phyloP scores from a whole-genome alignment of 1,140 invertebrate species.

The Diachasmimorpha longicaudata region DNA sequence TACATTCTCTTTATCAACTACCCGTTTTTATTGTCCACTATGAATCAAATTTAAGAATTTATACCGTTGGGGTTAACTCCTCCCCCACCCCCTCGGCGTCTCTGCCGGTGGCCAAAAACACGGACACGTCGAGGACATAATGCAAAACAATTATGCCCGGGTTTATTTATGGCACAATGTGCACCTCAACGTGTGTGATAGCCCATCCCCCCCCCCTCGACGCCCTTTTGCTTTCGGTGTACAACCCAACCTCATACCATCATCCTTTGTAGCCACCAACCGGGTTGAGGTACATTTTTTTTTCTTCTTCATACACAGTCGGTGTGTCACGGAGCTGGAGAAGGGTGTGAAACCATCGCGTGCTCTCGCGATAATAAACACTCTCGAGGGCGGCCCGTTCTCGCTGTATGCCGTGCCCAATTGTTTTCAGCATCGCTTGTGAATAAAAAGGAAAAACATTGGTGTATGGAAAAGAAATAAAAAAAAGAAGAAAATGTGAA shows the following conservation, averaged over 20 bases:
- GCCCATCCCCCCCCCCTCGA: not conserved
- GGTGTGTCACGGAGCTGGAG: conserved; percentile 8
- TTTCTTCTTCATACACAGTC: not conserved
- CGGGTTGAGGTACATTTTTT: not conserved
- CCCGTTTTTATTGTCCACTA: too few species aligned
- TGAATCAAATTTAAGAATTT: too few species aligned
- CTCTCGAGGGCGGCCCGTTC: not conserved
- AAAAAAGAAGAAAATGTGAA: not conserved
- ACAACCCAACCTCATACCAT: not conserved
- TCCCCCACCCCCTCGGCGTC: not conserved
- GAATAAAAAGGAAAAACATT: not conserved
- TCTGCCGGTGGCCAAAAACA: not conserved
- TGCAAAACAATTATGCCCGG: conserved; percentile 6
- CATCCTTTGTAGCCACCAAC: conserved; percentile 5
- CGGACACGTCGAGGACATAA: not conserved
- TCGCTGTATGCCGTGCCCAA: conserved; percentile 3
- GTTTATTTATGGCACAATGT: conserved; percentile 3
- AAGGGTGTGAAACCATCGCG: conserved; percentile 6
- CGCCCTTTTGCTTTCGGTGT: not conserved
- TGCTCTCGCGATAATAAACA: conserved; percentile 8
- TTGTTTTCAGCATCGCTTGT: not conserved
- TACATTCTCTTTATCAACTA: too few species aligned
- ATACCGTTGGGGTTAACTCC: not conserved
- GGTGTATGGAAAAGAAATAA: not conserved
- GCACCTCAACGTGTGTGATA: conserved; percentile 2